Evolutionary conservation across 2,797 vertebrate species (phyloP).

Genomic region (Danio jaintianensis): DNA sequence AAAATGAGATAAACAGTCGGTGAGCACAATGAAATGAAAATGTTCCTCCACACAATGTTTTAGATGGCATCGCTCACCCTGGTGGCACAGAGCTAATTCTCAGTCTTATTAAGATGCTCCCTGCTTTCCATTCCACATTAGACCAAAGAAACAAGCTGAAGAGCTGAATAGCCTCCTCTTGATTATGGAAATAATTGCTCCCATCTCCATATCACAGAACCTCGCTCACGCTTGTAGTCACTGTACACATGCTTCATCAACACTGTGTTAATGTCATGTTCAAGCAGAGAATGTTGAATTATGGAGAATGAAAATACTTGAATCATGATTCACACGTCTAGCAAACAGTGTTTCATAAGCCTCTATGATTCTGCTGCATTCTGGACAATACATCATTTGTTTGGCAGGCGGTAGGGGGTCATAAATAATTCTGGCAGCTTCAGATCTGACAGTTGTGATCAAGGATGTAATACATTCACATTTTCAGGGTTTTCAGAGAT

Average conservation of each 20-base stretch:
- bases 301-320: slow-evolving; percentile 55
- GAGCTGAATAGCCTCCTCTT: slow-evolving; percentile 55
- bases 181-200: slow-evolving; percentile 62
- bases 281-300: slow-evolving; percentile 30
- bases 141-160: slow-evolving; percentile 44
- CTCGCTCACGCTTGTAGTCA: slow-evolving; percentile 47
- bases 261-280: slow-evolving; percentile 48
- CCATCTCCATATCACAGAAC: slow-evolving; percentile 58
- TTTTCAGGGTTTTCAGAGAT: background rate
- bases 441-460: background rate
- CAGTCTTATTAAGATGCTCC: slow-evolving; percentile 56
- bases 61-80: slow-evolving; percentile 14
- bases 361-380: slow-evolving; percentile 32
- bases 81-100: slow-evolving; percentile 55
- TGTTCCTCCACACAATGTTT: slow-evolving; percentile 26
- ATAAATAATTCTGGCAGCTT: slow-evolving; percentile 36
- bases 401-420: background rate
- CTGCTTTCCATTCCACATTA: slow-evolving; percentile 51
- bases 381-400: slow-evolving; percentile 35
- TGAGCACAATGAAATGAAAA: slow-evolving; percentile 37
- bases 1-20: slow-evolving; percentile 39
- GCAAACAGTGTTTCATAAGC: slow-evolving; percentile 38
- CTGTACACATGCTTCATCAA: slow-evolving; percentile 53
- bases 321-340: slow-evolving; percentile 38
- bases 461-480: background rate